Evolutionary conservation across 1,140 invertebrate genomes (phyloP), one percentile per base, ranked within the genome.

Genomic region (Lethrus apterus): DNA sequence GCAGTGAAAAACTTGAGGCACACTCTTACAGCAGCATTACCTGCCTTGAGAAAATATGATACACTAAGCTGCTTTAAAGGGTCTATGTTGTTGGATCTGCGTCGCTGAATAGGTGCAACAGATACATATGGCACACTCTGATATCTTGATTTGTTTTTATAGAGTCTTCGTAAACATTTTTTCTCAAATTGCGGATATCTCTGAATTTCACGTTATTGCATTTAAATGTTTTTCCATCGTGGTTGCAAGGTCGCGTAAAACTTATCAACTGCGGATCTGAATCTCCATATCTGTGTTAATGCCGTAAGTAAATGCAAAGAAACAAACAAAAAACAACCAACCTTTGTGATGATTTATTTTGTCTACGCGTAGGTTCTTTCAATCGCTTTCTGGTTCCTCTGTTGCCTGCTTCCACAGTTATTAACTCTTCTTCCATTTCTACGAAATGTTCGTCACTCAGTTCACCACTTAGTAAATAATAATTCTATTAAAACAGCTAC

Each of bases 1-100:
- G 14, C 15, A 32, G 2, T 18, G 45, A 45, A 44, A 52, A 45
- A 20, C 1, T 19, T 33, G 5, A 7, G 5, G 23, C 23, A 26
- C 5, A 26, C 23, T n/a, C 23, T 26, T 7, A 26, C 23, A 26
- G 23, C n/a, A 7, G 5, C n/a, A 7, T 26, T n/a, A 26, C n/a
- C n/a, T 7, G 23, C 5, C 23, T 26, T 26, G 5, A 26, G n/a
- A 5, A 26, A 7, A n/a, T 26, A 26, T 7, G 23, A 5, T 7
- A 26, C 23, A 5, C 5, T 26, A 7, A n/a, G 5, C 5, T 26
- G 5, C n/a, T n/a, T 26, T 7, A 7, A n/a, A 7, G 5, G 5
- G 5, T 7, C n/a, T 26, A 7, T n/a, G 5, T 26, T 26, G n/a
- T 26, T 26, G 5, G 5, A n/a, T 26, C 23, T 26, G 23, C 23